A percentile compares a stretch with the other conserved stretches of the same genome.
Conservation (phyloP, 1,140 invertebrate species). For the Sipha flava region DNA sequence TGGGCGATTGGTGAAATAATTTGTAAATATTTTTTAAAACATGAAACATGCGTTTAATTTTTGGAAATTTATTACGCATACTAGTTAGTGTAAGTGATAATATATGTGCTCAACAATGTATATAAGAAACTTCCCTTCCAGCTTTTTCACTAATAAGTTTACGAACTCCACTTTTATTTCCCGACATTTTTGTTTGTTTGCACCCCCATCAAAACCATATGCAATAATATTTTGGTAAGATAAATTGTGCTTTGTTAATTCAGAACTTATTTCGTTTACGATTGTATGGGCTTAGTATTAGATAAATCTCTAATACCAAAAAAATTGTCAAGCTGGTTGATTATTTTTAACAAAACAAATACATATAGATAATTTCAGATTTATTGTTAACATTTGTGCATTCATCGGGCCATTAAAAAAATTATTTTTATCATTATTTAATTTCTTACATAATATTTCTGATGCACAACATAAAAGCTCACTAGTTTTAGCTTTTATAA, state of each 20-base stretch:
- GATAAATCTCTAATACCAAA: neutral
- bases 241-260: neutral
- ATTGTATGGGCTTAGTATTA: neutral
- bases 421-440: neutral
- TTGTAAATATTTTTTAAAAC: neutral
- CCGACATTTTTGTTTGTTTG: neutral
- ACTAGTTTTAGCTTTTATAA: neutral
- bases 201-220: neutral
- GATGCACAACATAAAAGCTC: neutral
- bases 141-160: neutral
- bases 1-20: neutral
- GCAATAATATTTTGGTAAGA: neutral
- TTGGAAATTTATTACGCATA: neutral
- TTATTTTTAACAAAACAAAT: neutral
- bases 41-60: neutral
- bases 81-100: neutral
- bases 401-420: neutral
- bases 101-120: neutral
- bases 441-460: neutral
- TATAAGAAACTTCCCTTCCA: neutral
- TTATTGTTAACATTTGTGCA: neutral
- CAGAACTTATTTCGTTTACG: neutral
- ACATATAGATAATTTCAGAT: constrained; percentile 1
- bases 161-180: neutral
- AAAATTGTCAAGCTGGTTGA: neutral